Evolutionary conservation across 1,140 invertebrate genomes (phyloP), one percentile per base, ranked within the genome.

Genomic region (Calosoma granatense): DNA sequence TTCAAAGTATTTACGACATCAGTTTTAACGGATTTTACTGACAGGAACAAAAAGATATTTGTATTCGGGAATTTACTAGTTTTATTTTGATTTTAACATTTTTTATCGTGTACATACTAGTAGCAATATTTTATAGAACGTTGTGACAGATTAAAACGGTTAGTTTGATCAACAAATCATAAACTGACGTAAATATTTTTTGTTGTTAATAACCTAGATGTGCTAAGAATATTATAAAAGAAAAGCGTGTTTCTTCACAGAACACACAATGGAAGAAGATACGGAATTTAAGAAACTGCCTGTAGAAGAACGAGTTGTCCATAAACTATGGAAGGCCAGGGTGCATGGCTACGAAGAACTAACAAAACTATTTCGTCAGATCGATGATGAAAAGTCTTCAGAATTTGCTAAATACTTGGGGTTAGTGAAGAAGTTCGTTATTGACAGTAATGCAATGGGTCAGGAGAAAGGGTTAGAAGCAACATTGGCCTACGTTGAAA

Each of bases 381-480:
- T 90, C 59, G 85, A 87, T 59, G 92, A 97, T 76, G 92, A 96
- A 67, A 97, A 97, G 68, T 88, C 88, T 51, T 83, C 90, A 1
- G 94, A 97, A 69, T 97, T 94, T 82, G 86, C 82, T 57, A 95
- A 94, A 72, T 98, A 88, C 75, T 73, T 90, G 1, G 86, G 88
- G 2, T 74, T 97, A n/a, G 81, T 98, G 26, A 97, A 97, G 68
- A 97, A 97, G 72, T 93, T 98, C 81, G 92, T 97, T 0, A 77
- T 82, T 3, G 96, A 98, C 69, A 93, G 86, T 58, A 97, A 98
- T 87, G 94, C 87, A 30, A 83, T 90, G 21, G 94, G 94, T 1
- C 94, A 97, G 73, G 95, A 98, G 70, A 98, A 95, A 78, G 96
- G 91, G 21, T 71, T 98, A 59, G 93, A 97, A 70, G 92, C 93